phyloP scores from a whole-genome alignment of 2,113 vertebrate genomes.

The Galbula dea region DNA sequence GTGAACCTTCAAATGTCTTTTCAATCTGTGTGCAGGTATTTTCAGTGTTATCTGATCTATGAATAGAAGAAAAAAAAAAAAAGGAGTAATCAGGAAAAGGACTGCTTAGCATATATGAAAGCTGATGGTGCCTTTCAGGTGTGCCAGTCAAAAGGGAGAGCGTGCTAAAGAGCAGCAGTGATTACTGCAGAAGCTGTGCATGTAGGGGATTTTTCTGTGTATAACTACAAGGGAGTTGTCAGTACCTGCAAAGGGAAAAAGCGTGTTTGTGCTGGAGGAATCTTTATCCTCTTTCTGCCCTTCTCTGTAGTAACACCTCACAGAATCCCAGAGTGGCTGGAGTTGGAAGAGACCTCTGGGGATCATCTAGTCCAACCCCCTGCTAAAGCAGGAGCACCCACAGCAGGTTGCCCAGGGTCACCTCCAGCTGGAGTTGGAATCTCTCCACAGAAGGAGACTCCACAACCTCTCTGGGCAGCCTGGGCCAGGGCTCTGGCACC shows the following conservation, averaged over 20 bases:
- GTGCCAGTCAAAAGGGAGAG: slow-evolving; percentile 14
- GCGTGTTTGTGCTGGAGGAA: background rate
- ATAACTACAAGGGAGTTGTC: background rate
- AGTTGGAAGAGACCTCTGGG: too few relatives aligned
- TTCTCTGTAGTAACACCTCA: background rate
- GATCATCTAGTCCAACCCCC: too few relatives aligned
- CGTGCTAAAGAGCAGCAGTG: background rate
- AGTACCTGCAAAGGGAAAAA: background rate
- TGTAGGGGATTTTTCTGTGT: background rate
- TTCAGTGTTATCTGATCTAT: slow-evolving; percentile 36
- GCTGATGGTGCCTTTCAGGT: slow-evolving; percentile 34
- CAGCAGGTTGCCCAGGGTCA: too few relatives aligned
- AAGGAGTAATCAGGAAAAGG: slow-evolving; percentile 26
- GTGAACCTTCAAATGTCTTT: slow-evolving; percentile 36
- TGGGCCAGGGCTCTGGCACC: too few relatives aligned
- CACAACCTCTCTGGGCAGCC: too few relatives aligned
- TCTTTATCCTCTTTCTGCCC: background rate
- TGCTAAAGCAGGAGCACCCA: too few relatives aligned
- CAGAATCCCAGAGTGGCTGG: too few relatives aligned
- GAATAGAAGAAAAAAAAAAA: slow-evolving; percentile 4
- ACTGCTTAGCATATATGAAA: slow-evolving; percentile 61
- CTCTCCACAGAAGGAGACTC: too few relatives aligned
- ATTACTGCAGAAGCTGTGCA: background rate
- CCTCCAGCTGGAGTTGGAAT: too few relatives aligned
- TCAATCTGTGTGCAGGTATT: slow-evolving; percentile 10